Evolutionary conservation across 2,888 invertebrate species (phyloP), one percentile per base, ranked within the genome.

Genomic region (Silvanus unidentatus): DNA sequence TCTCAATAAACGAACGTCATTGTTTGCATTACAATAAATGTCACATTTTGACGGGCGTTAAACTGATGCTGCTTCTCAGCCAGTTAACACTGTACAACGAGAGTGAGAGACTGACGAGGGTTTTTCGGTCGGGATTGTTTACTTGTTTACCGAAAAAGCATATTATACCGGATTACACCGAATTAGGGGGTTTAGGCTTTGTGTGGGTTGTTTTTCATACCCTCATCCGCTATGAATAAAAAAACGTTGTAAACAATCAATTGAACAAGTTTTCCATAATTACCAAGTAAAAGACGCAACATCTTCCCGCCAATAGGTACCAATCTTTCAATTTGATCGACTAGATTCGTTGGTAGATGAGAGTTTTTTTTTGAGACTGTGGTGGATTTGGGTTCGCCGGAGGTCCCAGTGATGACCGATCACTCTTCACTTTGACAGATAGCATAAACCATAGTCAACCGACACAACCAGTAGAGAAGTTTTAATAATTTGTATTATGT

Each of bases 351-450:
- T n/a, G n/a, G n/a, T n/a, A n/a, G n/a, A n/a, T n/a, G n/a, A n/a
- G n/a, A n/a, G n/a, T n/a, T n/a, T n/a, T n/a, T n/a, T n/a, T n/a
- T n/a, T n/a, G n/a, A n/a, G n/a, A n/a, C n/a, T 22, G 22, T 22
- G 22, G 3, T 22, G 3, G 22, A 22, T 22, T 22, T 22, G 3
- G 8, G 22, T 22, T 37, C 37, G 37, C 62, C 63, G 66, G 67
- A 65, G 66, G 66, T 68, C 66, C 53, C 50, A 43, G 56, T 57
- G 64, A 66, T 68, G 69, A 70, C 66, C 68, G 68, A 70, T 70
- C 66, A 64, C 68, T 69, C 67, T 65, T 68, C 66, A 67, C 66
- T 60, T 61, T 69, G 70, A 70, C 69, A 70, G 65, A 70, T 68
- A 65, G 66, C 68, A 64, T 65, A 65, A 64, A 64, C 63, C 60